Evolutionary conservation across 1,140 invertebrate genomes (phyloP).

Genomic region (Drosophila guanche): DNA sequence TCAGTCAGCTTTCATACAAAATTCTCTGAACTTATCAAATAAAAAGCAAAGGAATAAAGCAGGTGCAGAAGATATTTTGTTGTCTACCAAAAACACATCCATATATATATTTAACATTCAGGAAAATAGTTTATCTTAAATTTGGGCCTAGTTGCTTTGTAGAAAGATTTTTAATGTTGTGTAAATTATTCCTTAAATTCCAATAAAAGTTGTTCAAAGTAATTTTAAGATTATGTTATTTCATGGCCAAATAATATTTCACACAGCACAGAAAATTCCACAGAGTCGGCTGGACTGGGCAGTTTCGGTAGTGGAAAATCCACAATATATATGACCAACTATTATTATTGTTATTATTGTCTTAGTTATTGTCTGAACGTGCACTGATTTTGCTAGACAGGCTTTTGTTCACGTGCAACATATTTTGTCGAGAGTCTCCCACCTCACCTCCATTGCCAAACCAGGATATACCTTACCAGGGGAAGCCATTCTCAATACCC

Average conservation of each 20-base stretch:
- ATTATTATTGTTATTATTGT: too few species aligned
- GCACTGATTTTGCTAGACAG: constrained; percentile 63
- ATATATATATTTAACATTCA: too few species aligned
- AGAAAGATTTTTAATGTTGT: too few species aligned
- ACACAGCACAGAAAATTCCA: constrained; percentile 33
- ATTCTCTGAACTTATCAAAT: too few species aligned
- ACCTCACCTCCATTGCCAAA: not conserved
- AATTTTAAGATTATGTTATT: constrained; percentile 53
- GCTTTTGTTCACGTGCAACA: constrained; percentile 72
- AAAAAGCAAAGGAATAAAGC: too few species aligned
- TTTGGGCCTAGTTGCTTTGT: too few species aligned
- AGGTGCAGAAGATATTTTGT: too few species aligned
- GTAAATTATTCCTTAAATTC: not conserved
- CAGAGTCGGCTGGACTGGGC: not conserved
- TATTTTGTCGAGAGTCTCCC: constrained; percentile 43
- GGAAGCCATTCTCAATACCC: not conserved
- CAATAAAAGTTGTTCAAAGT: constrained; percentile 10
- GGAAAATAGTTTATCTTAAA: too few species aligned
- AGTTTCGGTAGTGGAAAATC: constrained; percentile 43
- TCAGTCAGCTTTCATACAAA: too few species aligned
- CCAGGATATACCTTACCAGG: too few species aligned
- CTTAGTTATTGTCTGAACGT: constrained; percentile 81
- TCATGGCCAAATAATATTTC: constrained; percentile 65
- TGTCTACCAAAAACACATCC: too few species aligned
- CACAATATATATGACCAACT: constrained; percentile 74